Evolutionary conservation across 2,888 invertebrate species (phyloP), one percentile per base, ranked within the genome.

Genomic region (Cerceris ruficornis): DNA sequence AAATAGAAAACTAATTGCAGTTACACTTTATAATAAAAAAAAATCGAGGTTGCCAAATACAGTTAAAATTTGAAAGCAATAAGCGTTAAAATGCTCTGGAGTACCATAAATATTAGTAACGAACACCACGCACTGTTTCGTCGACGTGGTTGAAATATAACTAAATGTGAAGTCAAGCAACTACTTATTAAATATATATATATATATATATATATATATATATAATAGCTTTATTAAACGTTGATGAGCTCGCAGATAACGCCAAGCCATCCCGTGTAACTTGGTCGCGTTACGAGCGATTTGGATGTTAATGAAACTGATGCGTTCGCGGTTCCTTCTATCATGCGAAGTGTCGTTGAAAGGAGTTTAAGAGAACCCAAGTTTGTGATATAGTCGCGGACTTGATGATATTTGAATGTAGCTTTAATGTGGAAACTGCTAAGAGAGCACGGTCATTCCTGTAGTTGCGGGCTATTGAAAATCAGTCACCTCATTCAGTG

Each of bases 401-500:
- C 67, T 75, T 75, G 77, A 78, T 67, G 80, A 85, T 60, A 82
- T 80, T 85, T 83, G 83, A 86, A 86, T 86, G 69, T 69, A 60
- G 71, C 61, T 72, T 87, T 82, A 85, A 85, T 82, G 77, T 75
- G 65, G 77, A 62, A 79, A 68, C 75, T 72, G 67, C 77, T 74
- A 69, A 80, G 77, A 79, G 77, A 69, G 75, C 59, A 46, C 75
- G 80, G 82, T 81, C 80, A 83, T 86, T 86, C 77, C 72, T 55
- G 52, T 55, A 62, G 73, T 55, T 74, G 65, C 61, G 50, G 62
- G 43, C 86, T 83, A 87, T 87, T 87, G 86, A 87, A 87, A 87
- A 87, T 87, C 83, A 87, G 87, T 86, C 86, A 82, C 82, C 80
- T 82, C 83, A 87, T 87, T 87, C 87, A 87, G 41, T 68, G 46